Evolutionary conservation across 1,140 invertebrate species (phyloP).

Genomic region (Rhizoglyphus robini): DNA sequence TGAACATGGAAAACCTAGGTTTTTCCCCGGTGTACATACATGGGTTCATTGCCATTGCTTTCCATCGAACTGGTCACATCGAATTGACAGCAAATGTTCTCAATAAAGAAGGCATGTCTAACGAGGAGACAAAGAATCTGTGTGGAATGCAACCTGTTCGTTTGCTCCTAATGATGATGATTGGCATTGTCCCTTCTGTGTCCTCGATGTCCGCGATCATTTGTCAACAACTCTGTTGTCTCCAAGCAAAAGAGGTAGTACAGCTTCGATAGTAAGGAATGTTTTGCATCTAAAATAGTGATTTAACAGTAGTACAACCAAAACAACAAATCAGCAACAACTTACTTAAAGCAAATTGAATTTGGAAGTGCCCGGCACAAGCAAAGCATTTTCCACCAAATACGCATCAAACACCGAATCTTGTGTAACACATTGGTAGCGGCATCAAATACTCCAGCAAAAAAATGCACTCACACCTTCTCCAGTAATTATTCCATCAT

Average conservation of each 20-base stretch:
- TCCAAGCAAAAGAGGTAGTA: neutral
- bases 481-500: neutral
- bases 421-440: neutral
- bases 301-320: neutral
- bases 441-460: too few relatives aligned
- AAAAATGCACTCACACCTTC: neutral
- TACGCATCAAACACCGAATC: neutral
- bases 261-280: neutral
- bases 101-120: neutral
- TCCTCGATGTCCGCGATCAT: too few relatives aligned
- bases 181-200: too few relatives aligned
- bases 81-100: neutral
- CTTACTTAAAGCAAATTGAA: neutral
- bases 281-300: neutral
- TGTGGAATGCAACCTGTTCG: neutral
- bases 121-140: neutral
- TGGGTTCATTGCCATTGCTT: too few relatives aligned
- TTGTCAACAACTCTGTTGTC: neutral
- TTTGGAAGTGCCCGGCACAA: neutral
- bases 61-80: too few relatives aligned
- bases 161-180: neutral
- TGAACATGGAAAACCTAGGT: slow-evolving; percentile 91
- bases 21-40: slow-evolving; percentile 99
- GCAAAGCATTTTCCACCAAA: neutral
- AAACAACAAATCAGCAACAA: neutral